These are phyloP conservation scores for Lagocephalus sceleratus DNA, from an alignment of 2,797 vertebrate genomes.

Conservation along the genomic window DNA sequence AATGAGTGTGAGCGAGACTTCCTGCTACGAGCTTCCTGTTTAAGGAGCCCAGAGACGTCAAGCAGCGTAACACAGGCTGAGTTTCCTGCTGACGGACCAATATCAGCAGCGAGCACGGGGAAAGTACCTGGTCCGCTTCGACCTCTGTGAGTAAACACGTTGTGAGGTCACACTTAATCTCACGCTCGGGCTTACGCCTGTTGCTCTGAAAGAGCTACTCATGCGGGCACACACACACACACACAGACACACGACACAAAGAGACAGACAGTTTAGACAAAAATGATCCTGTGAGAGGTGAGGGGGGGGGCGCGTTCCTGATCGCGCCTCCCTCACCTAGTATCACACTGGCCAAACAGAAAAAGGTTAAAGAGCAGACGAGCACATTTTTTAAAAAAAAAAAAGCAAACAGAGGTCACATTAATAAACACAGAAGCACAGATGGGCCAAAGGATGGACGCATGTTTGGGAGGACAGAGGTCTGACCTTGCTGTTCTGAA, in stretches of 20 bases:
- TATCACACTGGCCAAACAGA: conserved; percentile 15
- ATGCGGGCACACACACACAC: conserved; percentile 37
- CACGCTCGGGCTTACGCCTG: conserved; percentile 68
- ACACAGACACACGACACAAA: conserved; percentile 43
- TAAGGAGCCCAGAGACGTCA: conserved; percentile 47
- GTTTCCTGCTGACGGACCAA: conserved; percentile 77
- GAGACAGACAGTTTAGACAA: conserved; percentile 49
- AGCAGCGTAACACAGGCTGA: conserved; percentile 57
- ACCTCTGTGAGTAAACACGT: conserved; percentile 82
- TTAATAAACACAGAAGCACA: conserved; percentile 23
- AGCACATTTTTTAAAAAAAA: conserved; percentile 12
- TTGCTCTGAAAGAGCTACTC: conserved; percentile 89
- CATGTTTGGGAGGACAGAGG: conserved; percentile 6
- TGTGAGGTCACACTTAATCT: conserved; percentile 78
- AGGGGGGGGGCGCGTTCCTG: conserved; percentile 11
- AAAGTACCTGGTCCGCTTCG: conserved; percentile 86
- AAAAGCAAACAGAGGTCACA: conserved; percentile 19
- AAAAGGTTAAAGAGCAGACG: conserved; percentile 15
- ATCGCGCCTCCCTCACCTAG: conserved; percentile 7
- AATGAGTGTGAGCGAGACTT: conserved; percentile 56
- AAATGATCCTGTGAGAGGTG: conserved; percentile 20
- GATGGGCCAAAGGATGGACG: conserved; percentile 19
- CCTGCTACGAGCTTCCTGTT: conserved; percentile 67
- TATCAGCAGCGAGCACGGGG: conserved; percentile 43
- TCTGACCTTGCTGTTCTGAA: conserved; percentile 97